Evolutionary conservation across 2,113 vertebrate species (phyloP), one percentile per base, ranked within the genome.

Genomic region (Caranx melampygus): DNA sequence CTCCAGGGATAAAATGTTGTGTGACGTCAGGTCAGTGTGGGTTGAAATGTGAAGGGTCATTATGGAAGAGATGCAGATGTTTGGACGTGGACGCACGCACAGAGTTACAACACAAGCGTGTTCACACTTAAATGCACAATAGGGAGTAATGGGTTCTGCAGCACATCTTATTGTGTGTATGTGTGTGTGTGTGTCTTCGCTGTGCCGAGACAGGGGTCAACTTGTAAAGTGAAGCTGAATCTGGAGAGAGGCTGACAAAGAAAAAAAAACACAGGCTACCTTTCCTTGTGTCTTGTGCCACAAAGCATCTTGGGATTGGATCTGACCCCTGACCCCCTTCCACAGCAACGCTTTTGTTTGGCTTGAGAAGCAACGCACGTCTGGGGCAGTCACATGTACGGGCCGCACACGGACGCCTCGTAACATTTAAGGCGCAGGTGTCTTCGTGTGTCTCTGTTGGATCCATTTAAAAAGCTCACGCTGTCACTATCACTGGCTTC

Each of bases 221-320:
- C 72, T 34, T 79, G 75, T 82, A 82, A 84, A 84, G 78, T 84
- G 62, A 86, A 62, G 55, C 57, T 71, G 80, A 76, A 80, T 51
- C 35, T 16, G 42, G n/a, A 55, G 34, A 78, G 55, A 78, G 78
- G 68, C 72, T 77, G 80, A 64, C 77, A 34, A 55, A 51, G 64
- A 26, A 62, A 69, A 73, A 26, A 62, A 69, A 73, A 83, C 72
- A 77, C 12, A 6, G 54, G 59, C 33, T 45, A 55, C 44, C 62
- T 67, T 71, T 31, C 14, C 54, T 40, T 61, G 40, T 62, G 64
- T 57, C 68, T 81, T 6, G 1, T 58, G 49, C 51, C 68, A 77
- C 58, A 74, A 68, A 80, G 75, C 79, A 85, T 84, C 60, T 71
- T 77, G 82, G 79, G 81, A 84, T 15, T 47, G 47, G 58, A 57